These are phyloP conservation scores for Echiichthys vipera DNA, from an alignment of 2,797 vertebrate species.

Conservation along the genomic window DNA sequence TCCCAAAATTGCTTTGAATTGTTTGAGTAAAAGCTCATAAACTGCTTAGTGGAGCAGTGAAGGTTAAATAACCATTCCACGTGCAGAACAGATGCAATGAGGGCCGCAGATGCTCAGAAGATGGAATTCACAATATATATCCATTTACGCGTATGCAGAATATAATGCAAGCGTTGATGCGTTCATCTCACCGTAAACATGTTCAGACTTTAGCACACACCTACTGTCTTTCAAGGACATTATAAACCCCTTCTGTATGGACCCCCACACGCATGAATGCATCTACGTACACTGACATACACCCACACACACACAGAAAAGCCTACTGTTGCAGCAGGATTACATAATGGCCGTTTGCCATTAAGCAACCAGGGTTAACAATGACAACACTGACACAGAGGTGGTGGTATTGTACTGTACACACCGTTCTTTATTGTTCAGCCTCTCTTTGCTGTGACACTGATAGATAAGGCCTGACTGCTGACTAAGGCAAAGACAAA, in stretches of 20 bases:
- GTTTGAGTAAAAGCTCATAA: constrained; percentile 24
- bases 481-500: constrained; percentile 55
- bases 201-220: neutral
- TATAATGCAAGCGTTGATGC: neutral
- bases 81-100: constrained; percentile 7
- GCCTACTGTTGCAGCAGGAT: neutral
- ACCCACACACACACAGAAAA: neutral
- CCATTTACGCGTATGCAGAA: constrained; percentile 8
- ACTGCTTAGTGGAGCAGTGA: constrained; percentile 19
- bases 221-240: constrained; percentile 4
- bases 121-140: constrained; percentile 16
- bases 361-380: constrained; percentile 1
- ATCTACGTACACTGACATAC: constrained; percentile 3
- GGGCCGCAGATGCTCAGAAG: constrained; percentile 21
- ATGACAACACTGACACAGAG: constrained; percentile 28
- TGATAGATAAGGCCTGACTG: constrained; percentile 50
- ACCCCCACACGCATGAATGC: constrained; percentile 3
- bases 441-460: constrained; percentile 36
- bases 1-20: constrained; percentile 14
- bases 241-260: neutral
- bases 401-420: constrained; percentile 17
- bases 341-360: neutral
- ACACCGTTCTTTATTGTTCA: constrained; percentile 61
- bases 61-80: constrained; percentile 33
- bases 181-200: constrained; percentile 13